phyloP scores from a whole-genome alignment of 2,888 invertebrate species.

The Orchesella flavescens region DNA sequence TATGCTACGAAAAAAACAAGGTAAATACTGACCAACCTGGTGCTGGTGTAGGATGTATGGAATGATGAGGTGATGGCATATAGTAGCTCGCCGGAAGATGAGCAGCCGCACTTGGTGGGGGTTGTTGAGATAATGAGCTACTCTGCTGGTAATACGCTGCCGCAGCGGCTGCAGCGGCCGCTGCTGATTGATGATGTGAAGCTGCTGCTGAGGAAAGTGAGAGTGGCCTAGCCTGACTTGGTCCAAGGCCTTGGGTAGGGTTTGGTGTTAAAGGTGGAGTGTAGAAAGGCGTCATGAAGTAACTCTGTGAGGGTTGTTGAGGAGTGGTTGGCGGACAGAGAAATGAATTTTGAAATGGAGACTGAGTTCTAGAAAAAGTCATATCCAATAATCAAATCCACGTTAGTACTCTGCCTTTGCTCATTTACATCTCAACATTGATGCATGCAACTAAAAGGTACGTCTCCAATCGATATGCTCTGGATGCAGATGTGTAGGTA shows the following conservation, averaged over 20 bases:
- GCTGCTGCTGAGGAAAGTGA: conserved; percentile 57
- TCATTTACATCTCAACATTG: no score
- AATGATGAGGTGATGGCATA: conserved; percentile 69
- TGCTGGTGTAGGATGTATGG: conserved; percentile 71
- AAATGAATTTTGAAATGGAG: conserved; percentile 70
- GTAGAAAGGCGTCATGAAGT: conserved; percentile 72
- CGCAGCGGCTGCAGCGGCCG: conserved; percentile 62
- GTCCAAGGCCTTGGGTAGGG: conserved; percentile 53
- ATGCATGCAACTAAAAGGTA: no score
- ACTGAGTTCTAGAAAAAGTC: conserved; percentile 68
- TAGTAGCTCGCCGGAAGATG: conserved; percentile 68
- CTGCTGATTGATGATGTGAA: conserved; percentile 48
- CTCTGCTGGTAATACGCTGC: conserved; percentile 65
- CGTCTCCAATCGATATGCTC: no score
- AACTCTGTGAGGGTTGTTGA: conserved; percentile 61
- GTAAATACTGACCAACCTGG: conserved; percentile 72
- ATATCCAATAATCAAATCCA: no score
- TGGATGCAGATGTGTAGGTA: neutral
- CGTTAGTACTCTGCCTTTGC: no score
- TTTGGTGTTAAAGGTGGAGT: conserved; percentile 71
- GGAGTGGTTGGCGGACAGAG: conserved; percentile 69
- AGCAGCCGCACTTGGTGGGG: conserved; percentile 57
- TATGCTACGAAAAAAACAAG: conserved; percentile 58
- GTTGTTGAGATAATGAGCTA: conserved; percentile 40
- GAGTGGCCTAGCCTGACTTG: conserved; percentile 62